Percentiles rank a stretch among this genome's conserved stretches.
Conservation (phyloP, 64 coral and sea anemone species). For the Montipora efflorescens region DNA sequence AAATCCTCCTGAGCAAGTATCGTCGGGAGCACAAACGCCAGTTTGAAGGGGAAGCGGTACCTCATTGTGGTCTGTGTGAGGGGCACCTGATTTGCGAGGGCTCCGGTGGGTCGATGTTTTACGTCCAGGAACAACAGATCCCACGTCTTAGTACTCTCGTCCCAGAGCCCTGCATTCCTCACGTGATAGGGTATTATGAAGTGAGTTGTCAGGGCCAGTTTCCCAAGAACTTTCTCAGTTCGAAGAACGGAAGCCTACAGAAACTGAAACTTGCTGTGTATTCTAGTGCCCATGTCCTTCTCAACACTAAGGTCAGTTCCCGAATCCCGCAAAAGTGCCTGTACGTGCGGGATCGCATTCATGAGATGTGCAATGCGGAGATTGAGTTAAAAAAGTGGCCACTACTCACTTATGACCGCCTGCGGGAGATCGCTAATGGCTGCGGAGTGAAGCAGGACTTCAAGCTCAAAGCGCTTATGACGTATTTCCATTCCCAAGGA, state of each 20-base stretch:
- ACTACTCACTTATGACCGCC: constrained; percentile 65
- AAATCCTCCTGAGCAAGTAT: constrained; percentile 73
- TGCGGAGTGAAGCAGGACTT: constrained; percentile 90
- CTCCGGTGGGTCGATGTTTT: constrained; percentile 65
- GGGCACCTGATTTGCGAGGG: constrained; percentile 72
- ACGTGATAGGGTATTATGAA: constrained; percentile 90
- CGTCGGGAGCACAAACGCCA: constrained; percentile 76
- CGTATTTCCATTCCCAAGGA: constrained; percentile 91
- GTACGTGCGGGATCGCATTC: constrained; percentile 87
- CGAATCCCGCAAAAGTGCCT: constrained; percentile 93
- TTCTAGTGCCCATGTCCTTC: constrained; percentile 70
- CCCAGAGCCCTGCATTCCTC: constrained; percentile 81
- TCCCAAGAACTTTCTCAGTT: constrained; percentile 70
- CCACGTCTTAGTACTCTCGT: constrained; percentile 18
- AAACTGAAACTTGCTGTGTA: constrained; percentile 83
- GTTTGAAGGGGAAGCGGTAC: constrained; percentile 81
- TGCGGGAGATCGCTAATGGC: constrained; percentile 86
- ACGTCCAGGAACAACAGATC: constrained; percentile 29
- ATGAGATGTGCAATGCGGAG: constrained; percentile 78
- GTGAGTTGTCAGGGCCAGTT: constrained; percentile 85
- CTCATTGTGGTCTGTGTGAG: constrained; percentile 78
- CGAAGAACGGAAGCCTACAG: constrained; percentile 84
- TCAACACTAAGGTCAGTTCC: constrained; percentile 75
- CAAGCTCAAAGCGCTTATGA: constrained; percentile 89
- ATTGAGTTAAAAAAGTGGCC: constrained; percentile 70